Base-by-base conservation (phyloP, 2,113 vertebrate genomes). In the Scolopax mira region DNA sequence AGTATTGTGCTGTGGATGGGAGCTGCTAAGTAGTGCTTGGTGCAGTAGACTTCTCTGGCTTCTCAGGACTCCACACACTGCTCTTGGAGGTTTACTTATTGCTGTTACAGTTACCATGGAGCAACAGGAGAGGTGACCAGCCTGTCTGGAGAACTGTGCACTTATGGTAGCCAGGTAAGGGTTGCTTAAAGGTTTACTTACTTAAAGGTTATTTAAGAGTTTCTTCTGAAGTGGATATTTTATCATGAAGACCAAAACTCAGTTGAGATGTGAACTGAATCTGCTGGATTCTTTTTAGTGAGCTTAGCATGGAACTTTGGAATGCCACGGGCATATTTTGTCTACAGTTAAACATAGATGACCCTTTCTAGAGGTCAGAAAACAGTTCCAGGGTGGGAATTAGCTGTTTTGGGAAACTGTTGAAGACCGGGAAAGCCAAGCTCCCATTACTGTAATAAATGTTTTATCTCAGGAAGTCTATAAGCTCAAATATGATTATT, bases 311-410 rank as follows among this genome's bases (percentile, higher is more conserved):
- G 35, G 75, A 86, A 64, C 23, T 52, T 33, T 58, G 82, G 82
- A 94, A 91, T 90, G 75, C 64, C 11, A 1, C 37, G 64, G 65
- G 42, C 48, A 6, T 95, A n/a, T 93, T 94, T 96, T 95, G 49
- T 91, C 88, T 94, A 15, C 19, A 52, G 78, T 85, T 96, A 94
- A 80, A 88, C 61, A 95, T 79, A 91, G 85, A 51, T 90, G 90
- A 89, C 83, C 80, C 54, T 89, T 92, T 85, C 54, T 51, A 73
- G 81, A 93, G 87, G 85, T 94, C 92, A 94, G 70, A 41, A 80
- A 94, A 52, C 57, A 41, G 67, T 86, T 96, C 46, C 54, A 77
- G 55, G 33, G 55, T 90, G 58, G 93, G 89, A 96, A 80, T 86
- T 58, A 14, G 55, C 77, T 61, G 27, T 28, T 94, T 46, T 71